Evolutionary conservation across 2,113 vertebrate genomes (phyloP), one percentile per base, ranked within the genome.

Genomic region (Upupa epops): DNA sequence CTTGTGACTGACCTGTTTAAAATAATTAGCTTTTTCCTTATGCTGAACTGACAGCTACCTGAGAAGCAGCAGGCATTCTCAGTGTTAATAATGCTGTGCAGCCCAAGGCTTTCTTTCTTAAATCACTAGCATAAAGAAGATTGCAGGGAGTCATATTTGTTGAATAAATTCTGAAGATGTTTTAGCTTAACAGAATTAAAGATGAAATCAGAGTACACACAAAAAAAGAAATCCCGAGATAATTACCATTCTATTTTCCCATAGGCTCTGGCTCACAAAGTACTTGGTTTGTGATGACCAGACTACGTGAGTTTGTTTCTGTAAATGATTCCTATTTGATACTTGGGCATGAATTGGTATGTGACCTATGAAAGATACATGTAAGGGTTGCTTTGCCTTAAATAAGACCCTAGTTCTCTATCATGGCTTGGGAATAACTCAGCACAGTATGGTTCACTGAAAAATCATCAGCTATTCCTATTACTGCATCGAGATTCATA

Each of bases 11-110:
- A 91, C 85, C 93, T 93, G 92, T 79, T 93, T 93, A 76, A 70
- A 80, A 89, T 92, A 94, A 96, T 97, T 96, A 96, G 89, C 63
- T 89, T 84, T 74, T 91, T 92, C 85, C 92, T 90, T 94, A 88
- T 88, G 87, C 75, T 91, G 77, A 74, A 42, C 84, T 96, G 92
- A 95, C 92, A 92, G 90, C 79, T 95, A 95, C 90, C 94, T 94
- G 89, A 92, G 78, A 77, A 96, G 72, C 95, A 95, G 87, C 92
- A 95, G 94, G 92, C 66, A 59, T 81, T 83, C 82, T 76, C 92
- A 82, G 68, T 54, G 88, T 70, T 94, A 85, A 84, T 92, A 91
- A 92, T 81, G 75, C 49, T 86, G 46, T 42, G 49, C 73, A 91
- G 94, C 93, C 83, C 81, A 94, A 92, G 93, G 95, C 88, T 81